Percentiles rank a stretch among this genome's conserved stretches.
phyloP scores from a whole-genome alignment of 2,888 invertebrate species.

The Drosophila incognita region DNA sequence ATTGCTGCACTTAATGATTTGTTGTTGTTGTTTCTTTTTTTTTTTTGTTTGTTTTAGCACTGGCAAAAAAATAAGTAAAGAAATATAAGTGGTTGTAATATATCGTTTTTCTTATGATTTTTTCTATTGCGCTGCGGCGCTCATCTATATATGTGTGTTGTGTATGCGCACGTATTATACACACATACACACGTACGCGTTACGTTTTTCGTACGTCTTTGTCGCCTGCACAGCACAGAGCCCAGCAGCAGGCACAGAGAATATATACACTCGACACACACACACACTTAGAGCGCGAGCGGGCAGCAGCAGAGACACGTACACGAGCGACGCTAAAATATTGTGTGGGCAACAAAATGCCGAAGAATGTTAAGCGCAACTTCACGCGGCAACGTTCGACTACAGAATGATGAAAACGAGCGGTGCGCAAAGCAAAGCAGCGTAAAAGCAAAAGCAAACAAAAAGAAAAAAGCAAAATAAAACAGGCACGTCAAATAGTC shows the following conservation, averaged over 20 bases:
- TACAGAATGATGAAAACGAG: constrained; percentile 67
- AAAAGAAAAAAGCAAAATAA: constrained; percentile 28
- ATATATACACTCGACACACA: constrained; percentile 15
- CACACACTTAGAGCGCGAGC: constrained; percentile 18
- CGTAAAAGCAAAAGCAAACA: constrained; percentile 57
- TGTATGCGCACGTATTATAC: constrained; percentile 37
- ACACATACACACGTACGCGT: constrained; percentile 51
- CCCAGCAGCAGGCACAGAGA: constrained; percentile 7
- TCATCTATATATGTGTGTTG: constrained; percentile 36
- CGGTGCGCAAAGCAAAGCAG: constrained; percentile 60
- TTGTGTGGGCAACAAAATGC: constrained; percentile 41
- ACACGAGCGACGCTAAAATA: constrained; percentile 54
- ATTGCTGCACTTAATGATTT: constrained; percentile 34
- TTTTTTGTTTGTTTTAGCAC: constrained; percentile 22
- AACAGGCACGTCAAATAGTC: constrained; percentile 53
- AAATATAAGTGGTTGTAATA: constrained; percentile 26
- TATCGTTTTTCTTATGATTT: constrained; percentile 34
- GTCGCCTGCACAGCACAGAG: constrained; percentile 39
- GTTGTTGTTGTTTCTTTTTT: constrained; percentile 15
- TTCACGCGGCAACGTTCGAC: constrained; percentile 68
- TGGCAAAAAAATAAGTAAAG: constrained; percentile 39
- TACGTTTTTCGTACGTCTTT: constrained; percentile 62
- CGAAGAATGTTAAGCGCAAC: constrained; percentile 60
- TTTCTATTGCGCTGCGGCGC: constrained; percentile 71
- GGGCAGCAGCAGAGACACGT: constrained; percentile 42